Conservation (phyloP, 2,113 vertebrate genomes). For the Tautogolabrus adspersus region DNA sequence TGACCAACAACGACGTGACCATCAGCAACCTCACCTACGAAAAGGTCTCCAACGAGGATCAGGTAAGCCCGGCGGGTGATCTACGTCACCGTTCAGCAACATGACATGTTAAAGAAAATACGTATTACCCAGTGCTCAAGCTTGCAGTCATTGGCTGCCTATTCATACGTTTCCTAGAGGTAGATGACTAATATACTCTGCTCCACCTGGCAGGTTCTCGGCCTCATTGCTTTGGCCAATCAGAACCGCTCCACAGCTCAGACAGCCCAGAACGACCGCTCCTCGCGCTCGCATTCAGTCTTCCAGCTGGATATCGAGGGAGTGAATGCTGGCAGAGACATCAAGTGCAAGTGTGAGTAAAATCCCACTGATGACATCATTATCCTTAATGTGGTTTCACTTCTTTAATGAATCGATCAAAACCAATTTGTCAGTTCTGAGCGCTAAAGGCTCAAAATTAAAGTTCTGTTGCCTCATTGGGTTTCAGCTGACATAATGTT, state of each 20-base stretch:
- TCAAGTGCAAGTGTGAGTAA: conserved; percentile 85
- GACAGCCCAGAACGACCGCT: conserved; percentile 92
- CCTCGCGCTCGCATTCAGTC: conserved; percentile 92
- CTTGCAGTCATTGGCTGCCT: no score
- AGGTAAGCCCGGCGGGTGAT: conserved; percentile 62
- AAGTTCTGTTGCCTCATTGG: no score
- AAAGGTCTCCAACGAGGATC: conserved; percentile 76
- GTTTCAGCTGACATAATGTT: no score
- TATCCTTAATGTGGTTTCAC: not conserved
- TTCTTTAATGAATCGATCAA: no score
- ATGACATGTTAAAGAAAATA: no score
- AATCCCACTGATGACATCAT: fast-evolving
- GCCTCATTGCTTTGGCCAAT: conserved; percentile 90
- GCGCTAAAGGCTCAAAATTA: no score
- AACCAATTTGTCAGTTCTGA: no score
- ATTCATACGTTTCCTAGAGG: not conserved
- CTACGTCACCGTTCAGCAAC: not conserved
- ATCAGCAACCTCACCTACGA: conserved; percentile 82
- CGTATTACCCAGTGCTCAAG: no score
- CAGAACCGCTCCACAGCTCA: conserved; percentile 91
- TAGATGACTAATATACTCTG: not conserved
- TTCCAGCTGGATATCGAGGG: conserved; percentile 91
- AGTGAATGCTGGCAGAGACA: conserved; percentile 83
- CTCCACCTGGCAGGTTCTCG: conserved; percentile 84
- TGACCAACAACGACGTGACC: conserved; percentile 56